phyloP scores from a whole-genome alignment of 2,888 invertebrate species.

The Oeneis ivallda region DNA sequence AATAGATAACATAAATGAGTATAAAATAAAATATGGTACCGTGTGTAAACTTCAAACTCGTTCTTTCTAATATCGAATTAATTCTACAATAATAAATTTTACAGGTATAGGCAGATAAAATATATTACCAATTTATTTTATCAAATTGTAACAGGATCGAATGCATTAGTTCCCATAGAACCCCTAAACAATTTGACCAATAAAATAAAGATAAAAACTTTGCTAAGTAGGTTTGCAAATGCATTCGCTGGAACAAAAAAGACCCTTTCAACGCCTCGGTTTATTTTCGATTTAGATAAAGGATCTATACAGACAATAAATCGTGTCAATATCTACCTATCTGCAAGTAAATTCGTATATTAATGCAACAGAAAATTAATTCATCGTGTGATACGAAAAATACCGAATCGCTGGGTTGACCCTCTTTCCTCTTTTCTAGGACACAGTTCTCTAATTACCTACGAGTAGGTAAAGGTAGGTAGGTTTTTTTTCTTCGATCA shows the following conservation, averaged over 20 bases:
- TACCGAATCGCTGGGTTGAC: conserved; percentile 45
- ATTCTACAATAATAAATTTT: background rate
- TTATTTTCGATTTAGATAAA: conserved; percentile 69
- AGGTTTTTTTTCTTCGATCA: too few relatives aligned
- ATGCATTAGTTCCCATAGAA: conserved; percentile 58
- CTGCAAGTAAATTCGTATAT: conserved; percentile 43
- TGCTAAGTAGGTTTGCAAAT: conserved; percentile 26
- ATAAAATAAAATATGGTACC: too few relatives aligned
- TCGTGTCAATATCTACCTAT: conserved; percentile 40
- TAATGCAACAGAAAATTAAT: conserved; percentile 58
- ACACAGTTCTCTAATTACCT: background rate
- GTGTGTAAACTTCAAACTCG: too few relatives aligned
- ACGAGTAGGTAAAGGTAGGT: too few relatives aligned
- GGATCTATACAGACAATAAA: conserved; percentile 50
- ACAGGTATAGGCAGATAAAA: background rate
- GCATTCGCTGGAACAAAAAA: conserved; percentile 26
- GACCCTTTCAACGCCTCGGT: conserved; percentile 41
- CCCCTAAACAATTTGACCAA: conserved; percentile 49
- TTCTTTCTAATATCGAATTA: too few relatives aligned
- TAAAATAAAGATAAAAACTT: conserved; percentile 41
- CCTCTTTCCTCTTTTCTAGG: background rate
- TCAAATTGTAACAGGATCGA: background rate
- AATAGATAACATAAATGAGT: too few relatives aligned
- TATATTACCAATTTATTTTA: conserved; percentile 6
- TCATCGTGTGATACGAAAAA: conserved; percentile 51